A percentile compares a stretch with the other conserved stretches of the same genome.
These are phyloP conservation scores for Dicyrtoma fusca DNA, from an alignment of 2,888 invertebrate genomes.

Conservation along the genomic window DNA sequence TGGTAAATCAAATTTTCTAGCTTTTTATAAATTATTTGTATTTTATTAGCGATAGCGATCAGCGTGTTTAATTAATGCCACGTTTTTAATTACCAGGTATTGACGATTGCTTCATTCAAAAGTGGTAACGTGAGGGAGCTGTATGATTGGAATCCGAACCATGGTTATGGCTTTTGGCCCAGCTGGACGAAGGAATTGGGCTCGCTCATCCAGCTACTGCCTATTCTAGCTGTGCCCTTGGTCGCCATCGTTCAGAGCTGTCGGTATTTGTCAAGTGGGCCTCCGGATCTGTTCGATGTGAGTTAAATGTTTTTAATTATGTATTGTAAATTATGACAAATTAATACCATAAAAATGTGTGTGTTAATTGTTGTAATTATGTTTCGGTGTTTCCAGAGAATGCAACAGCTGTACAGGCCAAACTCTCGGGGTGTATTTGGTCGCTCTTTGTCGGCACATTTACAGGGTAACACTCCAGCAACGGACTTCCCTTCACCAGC, in stretches of 20 bases:
- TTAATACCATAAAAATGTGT: background rate
- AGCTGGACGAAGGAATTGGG: slow-evolving; percentile 79
- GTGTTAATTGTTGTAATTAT: background rate
- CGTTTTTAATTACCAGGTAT: slow-evolving; percentile 63
- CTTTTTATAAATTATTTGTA: background rate
- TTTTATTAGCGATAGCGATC: slow-evolving; percentile 4
- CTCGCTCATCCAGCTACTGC: slow-evolving; percentile 74
- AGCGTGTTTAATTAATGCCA: slow-evolving; percentile 15
- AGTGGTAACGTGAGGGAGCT: slow-evolving; percentile 70
- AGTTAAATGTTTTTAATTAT: slow-evolving; percentile 58
- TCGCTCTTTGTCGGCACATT: slow-evolving; percentile 31
- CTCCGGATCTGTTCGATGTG: slow-evolving; percentile 85
- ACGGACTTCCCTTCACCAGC: slow-evolving; percentile 21
- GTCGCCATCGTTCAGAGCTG: slow-evolving; percentile 74
- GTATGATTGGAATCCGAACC: slow-evolving; percentile 68
- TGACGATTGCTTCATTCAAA: slow-evolving; percentile 73
- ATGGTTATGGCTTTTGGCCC: slow-evolving; percentile 73
- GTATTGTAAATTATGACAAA: background rate
- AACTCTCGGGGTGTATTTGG: slow-evolving; percentile 59
- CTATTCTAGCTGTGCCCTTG: slow-evolving; percentile 73
- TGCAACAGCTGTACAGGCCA: slow-evolving; percentile 81
- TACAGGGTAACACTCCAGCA: slow-evolving; percentile 32
- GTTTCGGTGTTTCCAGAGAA: too few relatives aligned
- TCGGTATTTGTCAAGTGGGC: slow-evolving; percentile 75
- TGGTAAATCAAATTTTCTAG: slow-evolving; percentile 64